A percentile compares a stretch with the other conserved stretches of the same genome.
phyloP scores from a whole-genome alignment of 2,888 invertebrate genomes.

The Melieria crassipennis region DNA sequence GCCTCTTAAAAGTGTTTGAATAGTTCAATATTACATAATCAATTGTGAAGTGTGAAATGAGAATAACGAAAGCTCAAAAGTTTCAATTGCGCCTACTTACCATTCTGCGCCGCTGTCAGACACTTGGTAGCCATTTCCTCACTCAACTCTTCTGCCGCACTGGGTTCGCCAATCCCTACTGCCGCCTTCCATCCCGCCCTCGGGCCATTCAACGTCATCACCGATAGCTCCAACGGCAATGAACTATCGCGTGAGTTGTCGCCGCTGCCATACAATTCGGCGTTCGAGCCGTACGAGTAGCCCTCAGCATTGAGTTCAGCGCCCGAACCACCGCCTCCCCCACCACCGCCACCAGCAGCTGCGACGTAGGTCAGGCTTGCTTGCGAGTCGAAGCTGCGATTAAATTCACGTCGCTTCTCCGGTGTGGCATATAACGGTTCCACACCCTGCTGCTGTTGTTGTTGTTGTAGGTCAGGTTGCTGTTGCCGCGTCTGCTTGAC shows the following conservation, averaged over 20 bases:
- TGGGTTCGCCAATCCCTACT: conserved; percentile 45
- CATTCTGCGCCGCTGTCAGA: conserved; percentile 58
- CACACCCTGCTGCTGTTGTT: conserved; percentile 9
- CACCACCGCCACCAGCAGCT: conserved; percentile 34
- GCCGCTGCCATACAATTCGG: conserved; percentile 51
- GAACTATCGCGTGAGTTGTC: conserved; percentile 14
- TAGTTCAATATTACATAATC: background rate
- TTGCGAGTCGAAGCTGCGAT: conserved; percentile 60
- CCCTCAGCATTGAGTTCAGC: conserved; percentile 13
- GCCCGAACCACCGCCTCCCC: conserved; percentile 30
- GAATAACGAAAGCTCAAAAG: background rate
- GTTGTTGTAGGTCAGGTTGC: background rate
- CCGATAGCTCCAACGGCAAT: conserved; percentile 34
- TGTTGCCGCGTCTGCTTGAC: conserved; percentile 16
- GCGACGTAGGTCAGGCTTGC: conserved; percentile 60
- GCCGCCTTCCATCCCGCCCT: conserved; percentile 51
- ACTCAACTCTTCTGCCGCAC: conserved; percentile 59
- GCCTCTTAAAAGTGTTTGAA: too few species aligned
- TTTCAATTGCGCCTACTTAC: conserved; percentile 48
- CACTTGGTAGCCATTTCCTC: conserved; percentile 59
- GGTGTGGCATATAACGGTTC: conserved; percentile 61
- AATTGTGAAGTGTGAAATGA: background rate
- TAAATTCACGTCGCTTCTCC: conserved; percentile 58
- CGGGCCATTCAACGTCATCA: conserved; percentile 44
- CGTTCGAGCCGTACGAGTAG: conserved; percentile 49